phyloP scores from a whole-genome alignment of 2,797 vertebrate genomes.

The Hafferia zeledoni region DNA sequence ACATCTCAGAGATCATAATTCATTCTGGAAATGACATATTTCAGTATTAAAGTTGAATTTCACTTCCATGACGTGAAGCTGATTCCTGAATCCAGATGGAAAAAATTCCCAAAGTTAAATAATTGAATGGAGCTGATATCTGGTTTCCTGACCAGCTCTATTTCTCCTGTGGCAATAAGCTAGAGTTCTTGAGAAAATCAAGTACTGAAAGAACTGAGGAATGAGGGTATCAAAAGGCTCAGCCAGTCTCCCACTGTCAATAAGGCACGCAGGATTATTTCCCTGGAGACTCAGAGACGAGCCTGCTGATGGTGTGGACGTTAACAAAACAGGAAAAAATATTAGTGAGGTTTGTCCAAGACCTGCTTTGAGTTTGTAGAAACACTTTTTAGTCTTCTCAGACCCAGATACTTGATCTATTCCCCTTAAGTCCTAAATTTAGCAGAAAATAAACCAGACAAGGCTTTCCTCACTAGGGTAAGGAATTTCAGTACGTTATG shows the following conservation, averaged over 20 bases:
- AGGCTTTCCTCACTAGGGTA: not conserved
- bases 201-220: not conserved
- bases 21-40: conserved; percentile 35
- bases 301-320: not conserved
- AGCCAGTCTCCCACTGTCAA: not conserved
- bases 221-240: not conserved
- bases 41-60: conserved; percentile 47
- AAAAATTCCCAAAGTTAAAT: conserved; percentile 24
- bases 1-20: conserved; percentile 4
- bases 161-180: conserved; percentile 11
- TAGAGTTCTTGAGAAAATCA: conserved; percentile 35
- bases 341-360: not conserved
- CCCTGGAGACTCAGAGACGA: not conserved
- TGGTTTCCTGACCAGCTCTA: conserved; percentile 43
- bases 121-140: conserved; percentile 23
- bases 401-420: not conserved
- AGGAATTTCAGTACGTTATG: not conserved
- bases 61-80: conserved; percentile 14
- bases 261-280: conserved; percentile 13
- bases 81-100: conserved; percentile 56
- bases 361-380: conserved; percentile 43
- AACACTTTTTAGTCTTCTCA: not conserved
- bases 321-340: conserved; percentile 13
- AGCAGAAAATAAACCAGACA: not conserved
- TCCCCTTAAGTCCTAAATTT: not conserved